Base-by-base conservation (phyloP, 2,888 invertebrate species). In the Eupithecia insigniata region DNA sequence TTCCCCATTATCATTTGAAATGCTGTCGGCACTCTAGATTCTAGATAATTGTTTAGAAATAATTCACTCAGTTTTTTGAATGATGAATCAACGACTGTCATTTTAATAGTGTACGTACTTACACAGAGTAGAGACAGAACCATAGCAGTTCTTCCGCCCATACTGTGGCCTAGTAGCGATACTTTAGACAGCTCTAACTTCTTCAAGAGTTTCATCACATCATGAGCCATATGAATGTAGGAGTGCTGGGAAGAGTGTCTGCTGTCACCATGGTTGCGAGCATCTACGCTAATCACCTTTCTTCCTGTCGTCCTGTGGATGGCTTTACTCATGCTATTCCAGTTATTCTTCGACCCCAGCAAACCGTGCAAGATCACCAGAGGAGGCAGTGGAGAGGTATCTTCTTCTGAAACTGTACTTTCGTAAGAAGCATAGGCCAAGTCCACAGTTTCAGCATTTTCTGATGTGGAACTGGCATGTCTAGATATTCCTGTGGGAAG, bases 71-170 rank as follows among this genome's bases (percentile, higher is more conserved):
- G 10, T 22, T 51, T 26, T 55, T 55, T 22, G 12, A 26, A 55
- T 55, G 26, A 22, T 12, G 22, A 18, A 51, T 51, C 12, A 51
- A 26, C 12, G 22, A 51, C 18, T 6, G 60, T 18, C 30, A 30
- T 28, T 60, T 4, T n/a, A 61, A 69, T 73, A 80, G 79, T 81
- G 77, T 90, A 89, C 87, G 82, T 88, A 90, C 93, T 92, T 91
- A 94, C 93, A 92, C 93, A 94, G 68, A 95, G 95, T 67, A 99
- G 92, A 58, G 98, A 97, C 70, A 97, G 93, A 70, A 96, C 95
- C 98, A 99, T 99, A 82, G 97, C 96, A 10, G 97, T 95, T 76
- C 98, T 96, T n/a, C 99, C 99, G 28, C 99, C 99, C 98, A 99
- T 98, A 80, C 98, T 98, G 89, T 99, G 99, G 0, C 99, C 99